These are phyloP conservation scores for Drosophila subsilvestris DNA, from an alignment of 2,888 invertebrate species.

Conservation along the genomic window DNA sequence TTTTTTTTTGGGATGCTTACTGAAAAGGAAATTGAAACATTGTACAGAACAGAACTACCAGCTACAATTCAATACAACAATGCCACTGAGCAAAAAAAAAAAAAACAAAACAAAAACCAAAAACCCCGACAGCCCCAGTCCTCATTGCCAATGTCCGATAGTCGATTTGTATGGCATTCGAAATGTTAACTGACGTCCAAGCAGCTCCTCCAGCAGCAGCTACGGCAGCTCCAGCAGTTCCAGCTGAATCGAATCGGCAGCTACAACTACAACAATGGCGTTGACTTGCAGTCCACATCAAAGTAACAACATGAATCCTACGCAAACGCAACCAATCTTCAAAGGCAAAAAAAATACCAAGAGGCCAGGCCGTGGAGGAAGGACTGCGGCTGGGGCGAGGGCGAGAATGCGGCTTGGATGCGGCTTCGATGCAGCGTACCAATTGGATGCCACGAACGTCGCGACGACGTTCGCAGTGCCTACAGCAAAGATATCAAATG, in stretches of 20 bases:
- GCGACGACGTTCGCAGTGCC: constrained; percentile 52
- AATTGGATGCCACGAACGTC: constrained; percentile 72
- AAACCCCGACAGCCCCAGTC: constrained; percentile 23
- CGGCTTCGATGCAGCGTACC: constrained; percentile 61
- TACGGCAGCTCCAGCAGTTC: constrained; percentile 34
- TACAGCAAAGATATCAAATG: constrained; percentile 74
- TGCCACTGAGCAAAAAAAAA: constrained; percentile 51
- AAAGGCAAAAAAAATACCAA: constrained; percentile 50
- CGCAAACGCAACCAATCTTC: constrained; percentile 76
- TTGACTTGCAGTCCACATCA: constrained; percentile 65
- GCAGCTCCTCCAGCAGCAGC: constrained; percentile 40
- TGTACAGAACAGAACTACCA: constrained; percentile 66
- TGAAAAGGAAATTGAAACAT: constrained; percentile 76
- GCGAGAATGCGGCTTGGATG: constrained; percentile 7
- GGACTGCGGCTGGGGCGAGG: neutral
- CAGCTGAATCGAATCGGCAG: constrained; percentile 9
- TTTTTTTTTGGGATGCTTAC: constrained; percentile 47
- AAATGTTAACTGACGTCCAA: constrained; percentile 73
- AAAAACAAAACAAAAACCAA: too few species aligned
- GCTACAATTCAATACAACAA: constrained; percentile 74
- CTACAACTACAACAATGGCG: constrained; percentile 69
- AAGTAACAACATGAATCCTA: constrained; percentile 76
- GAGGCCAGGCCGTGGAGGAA: constrained; percentile 20
- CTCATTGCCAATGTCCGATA: constrained; percentile 71
- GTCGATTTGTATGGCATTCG: constrained; percentile 79